These are phyloP conservation scores for Taphrorychus bicolor DNA, from an alignment of 2,888 invertebrate species.

Conservation along the genomic window DNA sequence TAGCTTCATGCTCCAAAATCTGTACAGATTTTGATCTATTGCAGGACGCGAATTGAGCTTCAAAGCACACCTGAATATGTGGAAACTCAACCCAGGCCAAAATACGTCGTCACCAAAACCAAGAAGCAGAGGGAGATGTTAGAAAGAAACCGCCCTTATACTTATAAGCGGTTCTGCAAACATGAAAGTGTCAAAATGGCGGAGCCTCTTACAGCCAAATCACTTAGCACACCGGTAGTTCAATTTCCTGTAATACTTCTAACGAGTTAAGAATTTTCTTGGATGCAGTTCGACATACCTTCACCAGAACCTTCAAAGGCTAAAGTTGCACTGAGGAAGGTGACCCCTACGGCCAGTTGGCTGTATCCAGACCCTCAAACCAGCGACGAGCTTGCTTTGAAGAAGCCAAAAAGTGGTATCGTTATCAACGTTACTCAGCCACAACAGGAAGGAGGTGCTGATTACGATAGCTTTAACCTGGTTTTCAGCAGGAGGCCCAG, in stretches of 20 bases:
- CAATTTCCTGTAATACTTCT: neutral
- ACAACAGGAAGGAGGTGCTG: conserved; percentile 23
- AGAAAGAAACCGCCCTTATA: conserved; percentile 45
- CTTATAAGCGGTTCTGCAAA: conserved; percentile 51
- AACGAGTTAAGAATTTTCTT: neutral
- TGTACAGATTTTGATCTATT: too few relatives aligned
- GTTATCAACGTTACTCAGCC: conserved; percentile 51
- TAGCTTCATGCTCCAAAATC: too few relatives aligned
- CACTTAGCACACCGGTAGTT: too few relatives aligned
- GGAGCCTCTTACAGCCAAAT: conserved; percentile 45
- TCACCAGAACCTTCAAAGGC: conserved; percentile 54
- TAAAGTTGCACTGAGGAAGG: conserved; percentile 51
- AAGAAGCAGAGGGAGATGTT: conserved; percentile 44
- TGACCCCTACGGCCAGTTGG: conserved; percentile 50
- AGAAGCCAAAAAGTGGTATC: conserved; percentile 57
- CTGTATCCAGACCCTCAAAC: conserved; percentile 52
- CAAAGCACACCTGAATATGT: conserved; percentile 36
- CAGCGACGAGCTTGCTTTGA: conserved; percentile 47
- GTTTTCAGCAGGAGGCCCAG: conserved; percentile 47
- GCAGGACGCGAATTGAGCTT: conserved; percentile 43
- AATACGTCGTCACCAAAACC: conserved; percentile 47
- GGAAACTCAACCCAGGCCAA: conserved; percentile 40
- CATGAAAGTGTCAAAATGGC: conserved; percentile 49
- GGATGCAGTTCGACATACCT: conserved; percentile 51
- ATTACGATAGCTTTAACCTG: conserved; percentile 52